A percentile compares a stretch with the other conserved stretches of the same genome.
Evolutionary conservation across 2,113 vertebrate genomes (phyloP).

Genomic region (Dascyllus trimaculatus): DNA sequence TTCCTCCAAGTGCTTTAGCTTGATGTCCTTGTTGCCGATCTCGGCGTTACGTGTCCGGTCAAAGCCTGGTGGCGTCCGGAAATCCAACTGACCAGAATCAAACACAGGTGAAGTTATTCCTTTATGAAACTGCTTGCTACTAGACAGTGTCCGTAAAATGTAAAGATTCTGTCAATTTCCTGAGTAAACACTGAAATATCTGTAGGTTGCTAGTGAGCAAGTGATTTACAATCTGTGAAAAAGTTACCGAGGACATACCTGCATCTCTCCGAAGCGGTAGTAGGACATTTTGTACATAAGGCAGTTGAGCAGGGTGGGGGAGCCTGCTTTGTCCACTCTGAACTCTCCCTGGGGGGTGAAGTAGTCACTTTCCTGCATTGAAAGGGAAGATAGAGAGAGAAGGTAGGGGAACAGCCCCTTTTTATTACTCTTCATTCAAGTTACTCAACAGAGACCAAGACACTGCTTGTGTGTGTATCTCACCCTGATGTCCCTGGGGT

Average conservation of each 20-base stretch:
- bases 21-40: slow-evolving; percentile 98
- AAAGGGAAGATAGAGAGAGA: neutral
- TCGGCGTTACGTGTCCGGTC: slow-evolving; percentile 95
- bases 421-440: too few species aligned
- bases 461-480: slow-evolving; percentile 49
- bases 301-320: slow-evolving; percentile 95
- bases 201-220: too few species aligned
- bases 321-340: slow-evolving; percentile 96
- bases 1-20: slow-evolving; percentile 95
- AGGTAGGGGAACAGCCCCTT: neutral
- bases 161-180: neutral
- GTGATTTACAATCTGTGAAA: too few species aligned
- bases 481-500: slow-evolving; percentile 97
- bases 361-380: slow-evolving; percentile 94
- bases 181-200: accelerated
- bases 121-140: too few species aligned
- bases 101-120: neutral
- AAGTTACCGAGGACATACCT: slow-evolving; percentile 82
- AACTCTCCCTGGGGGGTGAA: slow-evolving; percentile 98
- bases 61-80: slow-evolving; percentile 95
- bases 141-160: too few species aligned
- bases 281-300: slow-evolving; percentile 99
- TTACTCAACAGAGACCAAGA: too few species aligned
- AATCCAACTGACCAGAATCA: slow-evolving; percentile 88
- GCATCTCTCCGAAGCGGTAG: slow-evolving; percentile 99